Conservation (phyloP, 1,140 invertebrate genomes). For the Eulimnadia texana region DNA sequence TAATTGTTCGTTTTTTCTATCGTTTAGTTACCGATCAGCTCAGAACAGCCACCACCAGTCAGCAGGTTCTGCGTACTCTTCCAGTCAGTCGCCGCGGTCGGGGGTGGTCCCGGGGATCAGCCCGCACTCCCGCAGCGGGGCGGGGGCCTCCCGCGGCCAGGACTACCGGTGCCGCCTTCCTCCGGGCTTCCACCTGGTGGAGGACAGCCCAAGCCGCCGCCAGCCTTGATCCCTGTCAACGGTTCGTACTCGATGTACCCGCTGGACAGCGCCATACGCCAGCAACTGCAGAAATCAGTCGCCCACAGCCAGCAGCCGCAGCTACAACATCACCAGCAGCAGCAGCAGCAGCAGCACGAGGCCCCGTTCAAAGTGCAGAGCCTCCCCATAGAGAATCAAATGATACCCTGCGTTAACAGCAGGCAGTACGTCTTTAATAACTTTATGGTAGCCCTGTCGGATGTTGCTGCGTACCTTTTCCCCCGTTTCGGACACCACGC, state of each 20-base stretch:
- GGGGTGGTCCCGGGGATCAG: conserved; percentile 11
- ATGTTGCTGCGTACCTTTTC: conserved; percentile 64
- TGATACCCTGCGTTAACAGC: conserved; percentile 68
- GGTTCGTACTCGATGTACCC: neutral
- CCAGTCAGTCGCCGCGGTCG: conserved; percentile 9
- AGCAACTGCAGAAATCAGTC: neutral
- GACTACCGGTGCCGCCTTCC: conserved; percentile 14
- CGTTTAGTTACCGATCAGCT: too few species aligned
- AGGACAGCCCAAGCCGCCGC: conserved; percentile 34
- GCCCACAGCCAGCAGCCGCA: neutral
- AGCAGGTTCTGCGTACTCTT: conserved; percentile 5
- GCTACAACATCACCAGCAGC: neutral
- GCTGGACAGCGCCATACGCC: neutral
- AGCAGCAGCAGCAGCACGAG: neutral
- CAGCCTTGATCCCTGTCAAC: conserved; percentile 38
- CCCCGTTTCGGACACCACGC: conserved; percentile 50
- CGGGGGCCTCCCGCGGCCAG: conserved; percentile 16
- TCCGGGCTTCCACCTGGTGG: conserved; percentile 13
- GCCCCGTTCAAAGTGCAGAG: conserved; percentile 54
- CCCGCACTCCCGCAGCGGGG: conserved; percentile 11
- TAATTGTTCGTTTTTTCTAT: too few species aligned
- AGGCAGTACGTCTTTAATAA: conserved; percentile 65
- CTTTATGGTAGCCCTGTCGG: conserved; percentile 62
- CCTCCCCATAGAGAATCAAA: conserved; percentile 55
- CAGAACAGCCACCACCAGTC: neutral